phyloP scores from a whole-genome alignment of 2,888 invertebrate genomes.

The Nudaria mundana region DNA sequence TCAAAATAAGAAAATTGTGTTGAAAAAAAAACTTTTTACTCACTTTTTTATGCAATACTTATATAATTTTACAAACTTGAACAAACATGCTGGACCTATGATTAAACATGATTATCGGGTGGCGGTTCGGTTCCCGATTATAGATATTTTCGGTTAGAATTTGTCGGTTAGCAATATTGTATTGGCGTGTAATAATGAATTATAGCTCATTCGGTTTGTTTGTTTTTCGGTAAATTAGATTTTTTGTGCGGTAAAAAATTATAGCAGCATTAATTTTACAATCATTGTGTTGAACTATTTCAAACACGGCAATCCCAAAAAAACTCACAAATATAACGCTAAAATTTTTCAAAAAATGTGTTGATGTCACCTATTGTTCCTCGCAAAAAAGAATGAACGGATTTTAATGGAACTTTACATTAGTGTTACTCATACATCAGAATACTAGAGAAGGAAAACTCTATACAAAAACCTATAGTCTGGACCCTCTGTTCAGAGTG shows the following conservation, averaged over 20 bases:
- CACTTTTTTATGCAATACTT: slow-evolving; percentile 6
- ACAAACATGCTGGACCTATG: slow-evolving; percentile 50
- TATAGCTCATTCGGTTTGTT: slow-evolving; percentile 50
- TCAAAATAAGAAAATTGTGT: background rate
- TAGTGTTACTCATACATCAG: too few relatives aligned
- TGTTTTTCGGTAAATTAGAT: slow-evolving; percentile 39
- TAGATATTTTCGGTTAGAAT: slow-evolving; percentile 64
- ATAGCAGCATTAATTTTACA: background rate
- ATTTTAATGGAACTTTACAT: too few relatives aligned
- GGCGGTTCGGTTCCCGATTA: slow-evolving; percentile 68
- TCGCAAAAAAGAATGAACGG: too few relatives aligned
- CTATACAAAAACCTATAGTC: too few relatives aligned
- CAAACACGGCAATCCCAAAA: background rate
- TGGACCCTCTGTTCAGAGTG: too few relatives aligned
- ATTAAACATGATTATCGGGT: slow-evolving; percentile 72
- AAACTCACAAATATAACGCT: background rate
- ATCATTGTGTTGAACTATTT: background rate
- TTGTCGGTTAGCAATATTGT: slow-evolving; percentile 58
- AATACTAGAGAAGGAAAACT: too few relatives aligned
- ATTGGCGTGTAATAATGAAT: slow-evolving; percentile 67
- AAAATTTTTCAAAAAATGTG: background rate
- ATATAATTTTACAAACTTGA: slow-evolving; percentile 30
- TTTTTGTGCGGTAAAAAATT: slow-evolving; percentile 9
- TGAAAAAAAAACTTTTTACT: background rate
- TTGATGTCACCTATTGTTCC: too few relatives aligned